Evolutionary conservation across 2,888 invertebrate genomes (phyloP), one percentile per base, ranked within the genome.

Genomic region (Macaria notata): DNA sequence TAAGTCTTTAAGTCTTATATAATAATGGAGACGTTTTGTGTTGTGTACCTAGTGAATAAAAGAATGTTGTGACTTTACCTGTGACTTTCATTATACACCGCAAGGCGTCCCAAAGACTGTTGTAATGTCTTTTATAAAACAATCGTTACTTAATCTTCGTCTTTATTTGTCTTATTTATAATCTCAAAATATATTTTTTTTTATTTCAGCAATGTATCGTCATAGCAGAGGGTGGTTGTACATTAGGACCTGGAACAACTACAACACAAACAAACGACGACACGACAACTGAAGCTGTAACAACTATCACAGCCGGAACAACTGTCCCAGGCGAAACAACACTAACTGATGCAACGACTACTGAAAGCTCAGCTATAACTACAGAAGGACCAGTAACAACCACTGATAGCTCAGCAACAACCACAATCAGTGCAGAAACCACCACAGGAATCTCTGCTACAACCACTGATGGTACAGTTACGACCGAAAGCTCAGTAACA

Each of bases 221-320:
- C 0, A 74, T 74, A 5, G 63, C 67, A 3, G 70, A 69, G 44
- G 73, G 76, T 0, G 75, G 75, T 3, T 75, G 75, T 33, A 75
- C 74, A 0, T 44, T 65, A 3, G 63, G 60, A 3, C 29, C 62
- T 0, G 33, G 5, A 7, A 6, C 33, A 36, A 36, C 33, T 6
- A 36, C 33, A 36, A 6, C 7, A 36, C 33, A 36, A 36, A 46
- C 61, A 36, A 19, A 19, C 19, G 19, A 36, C 33, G 7, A 36
- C 33, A 36, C 33, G 7, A 36, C 33, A 36, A 36, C 33, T 7
- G 33, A 36, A 36, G 33, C 33, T 36, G 5, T 0, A 36, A 36
- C 33, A 7, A 36, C 33, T 36, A 36, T 7, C 7, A 36, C 33
- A 36, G 4, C 33, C 7, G 33, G 7, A 36, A 36, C 7, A 6